A percentile compares a stretch with the other conserved stretches of the same genome.
Evolutionary conservation across 2,888 invertebrate genomes (phyloP).

Genomic region (Protonemura montana): DNA sequence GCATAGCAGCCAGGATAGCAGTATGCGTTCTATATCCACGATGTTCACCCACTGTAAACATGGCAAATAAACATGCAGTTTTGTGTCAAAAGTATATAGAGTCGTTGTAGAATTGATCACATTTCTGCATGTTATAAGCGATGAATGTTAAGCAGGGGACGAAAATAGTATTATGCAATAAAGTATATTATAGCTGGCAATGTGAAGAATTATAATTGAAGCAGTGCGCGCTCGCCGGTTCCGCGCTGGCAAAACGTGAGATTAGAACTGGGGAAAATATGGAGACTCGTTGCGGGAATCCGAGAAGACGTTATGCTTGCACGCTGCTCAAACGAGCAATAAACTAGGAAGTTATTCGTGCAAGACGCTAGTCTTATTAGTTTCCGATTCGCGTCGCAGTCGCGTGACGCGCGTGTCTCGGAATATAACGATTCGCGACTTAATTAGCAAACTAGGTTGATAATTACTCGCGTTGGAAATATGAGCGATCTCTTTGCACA

Average conservation of each 20-base stretch:
- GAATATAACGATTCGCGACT: not conserved
- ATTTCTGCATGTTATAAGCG: not conserved
- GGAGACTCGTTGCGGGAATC: not conserved
- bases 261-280: not conserved
- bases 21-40: not conserved
- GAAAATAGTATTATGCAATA: not conserved
- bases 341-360: not conserved
- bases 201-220: not conserved
- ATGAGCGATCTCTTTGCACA: not conserved
- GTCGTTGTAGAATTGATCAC: not conserved
- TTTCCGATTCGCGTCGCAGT: constrained; percentile 3
- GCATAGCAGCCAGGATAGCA: not conserved
- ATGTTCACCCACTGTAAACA: not conserved
- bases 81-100: constrained; percentile 1
- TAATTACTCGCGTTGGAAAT: not conserved
- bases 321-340: not conserved
- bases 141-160: not conserved
- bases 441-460: not conserved
- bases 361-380: not conserved
- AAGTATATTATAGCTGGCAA: not conserved
- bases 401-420: not conserved
- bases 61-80: not conserved
- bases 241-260: not conserved
- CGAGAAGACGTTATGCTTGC: not conserved
- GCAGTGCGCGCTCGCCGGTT: not conserved